Conservation (phyloP, 2,888 invertebrate species). For the Epiblema foenella region DNA sequence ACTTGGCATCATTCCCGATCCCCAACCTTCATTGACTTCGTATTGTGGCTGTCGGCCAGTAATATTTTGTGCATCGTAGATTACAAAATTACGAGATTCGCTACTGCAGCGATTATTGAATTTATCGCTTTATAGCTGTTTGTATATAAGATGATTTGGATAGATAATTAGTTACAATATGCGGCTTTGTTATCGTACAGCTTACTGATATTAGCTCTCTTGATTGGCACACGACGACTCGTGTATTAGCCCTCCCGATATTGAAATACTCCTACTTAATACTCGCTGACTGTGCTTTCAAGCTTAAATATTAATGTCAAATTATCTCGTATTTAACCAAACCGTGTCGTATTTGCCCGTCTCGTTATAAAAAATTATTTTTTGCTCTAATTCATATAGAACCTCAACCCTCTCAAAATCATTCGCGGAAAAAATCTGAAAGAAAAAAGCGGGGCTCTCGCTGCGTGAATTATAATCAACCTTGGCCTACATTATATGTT, state of each 20-base stretch:
- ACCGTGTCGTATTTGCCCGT: conserved; percentile 16
- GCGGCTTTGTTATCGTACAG: conserved; percentile 46
- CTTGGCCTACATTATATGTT: conserved; percentile 42
- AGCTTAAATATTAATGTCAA: conserved; percentile 22
- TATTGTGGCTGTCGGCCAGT: conserved; percentile 71
- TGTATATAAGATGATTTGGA: conserved; percentile 41
- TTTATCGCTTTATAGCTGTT: conserved; percentile 46
- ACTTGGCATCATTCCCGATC: conserved; percentile 72
- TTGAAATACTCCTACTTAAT: conserved; percentile 30
- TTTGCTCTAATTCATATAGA: conserved; percentile 37
- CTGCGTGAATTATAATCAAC: conserved; percentile 42
- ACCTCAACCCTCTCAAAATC: conserved; percentile 42
- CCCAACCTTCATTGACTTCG: conserved; percentile 61
- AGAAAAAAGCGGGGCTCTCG: conserved; percentile 35
- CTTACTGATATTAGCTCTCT: conserved; percentile 36
- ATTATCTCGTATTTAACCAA: conserved; percentile 22
- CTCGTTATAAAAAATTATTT: conserved; percentile 30
- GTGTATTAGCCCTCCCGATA: conserved; percentile 20
- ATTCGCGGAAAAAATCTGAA: conserved; percentile 43
- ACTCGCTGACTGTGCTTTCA: conserved; percentile 1
- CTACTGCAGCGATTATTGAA: conserved; percentile 57
- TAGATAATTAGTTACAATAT: conserved; percentile 44
- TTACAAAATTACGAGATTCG: conserved; percentile 51
- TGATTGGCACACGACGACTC: conserved; percentile 5
- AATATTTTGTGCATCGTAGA: conserved; percentile 65